phyloP scores from a whole-genome alignment of 1,140 invertebrate genomes.

The silkworm (Bombyx mori) region ASM3026992v2 NC_085116.1:16368001-16368500 shows the following conservation, averaged over 20 bases:
- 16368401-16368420: too few relatives aligned
- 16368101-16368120: conserved; percentile 88
- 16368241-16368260: conserved; percentile 70
- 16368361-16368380: too few relatives aligned
- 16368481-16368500: too few relatives aligned
- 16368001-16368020: not conserved
- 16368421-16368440: too few relatives aligned
- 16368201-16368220: conserved; percentile 80
- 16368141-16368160: conserved; percentile 95
- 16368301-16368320: too few relatives aligned
- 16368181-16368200: conserved; percentile 89
- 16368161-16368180: conserved; percentile 91
- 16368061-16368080: conserved; percentile 85
- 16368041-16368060: conserved; percentile 1
- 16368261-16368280: too few relatives aligned
- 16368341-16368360: too few relatives aligned
- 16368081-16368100: conserved; percentile 92
- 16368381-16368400: too few relatives aligned
- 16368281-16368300: too few relatives aligned
- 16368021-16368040: not conserved
- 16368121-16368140: conserved; percentile 85
- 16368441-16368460: too few relatives aligned
- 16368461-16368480: too few relatives aligned
- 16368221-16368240: conserved; percentile 77
- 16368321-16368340: too few relatives aligned